phyloP scores from a whole-genome alignment of 1,140 invertebrate species.

The Heliconius congener region DNA sequence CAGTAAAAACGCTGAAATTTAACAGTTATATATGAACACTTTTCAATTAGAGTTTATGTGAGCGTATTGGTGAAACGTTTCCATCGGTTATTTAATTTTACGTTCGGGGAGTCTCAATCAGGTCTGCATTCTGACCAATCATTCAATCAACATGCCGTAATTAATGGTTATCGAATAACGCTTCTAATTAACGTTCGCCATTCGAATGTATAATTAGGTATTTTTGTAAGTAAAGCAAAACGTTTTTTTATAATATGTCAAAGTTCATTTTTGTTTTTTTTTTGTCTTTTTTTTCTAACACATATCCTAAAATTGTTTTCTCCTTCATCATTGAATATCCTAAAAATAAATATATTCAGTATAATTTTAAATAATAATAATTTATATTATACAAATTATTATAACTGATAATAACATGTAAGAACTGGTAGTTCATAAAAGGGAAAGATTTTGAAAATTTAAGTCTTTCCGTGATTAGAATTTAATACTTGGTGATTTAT shows the following conservation, averaged over 20 bases:
- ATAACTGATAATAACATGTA: too few relatives aligned
- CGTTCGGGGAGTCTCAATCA: constrained; percentile 31
- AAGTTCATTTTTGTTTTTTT: too few relatives aligned
- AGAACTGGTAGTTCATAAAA: neutral
- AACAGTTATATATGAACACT: neutral
- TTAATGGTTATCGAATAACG: constrained; percentile 31
- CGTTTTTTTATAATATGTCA: too few relatives aligned
- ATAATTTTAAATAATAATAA: neutral
- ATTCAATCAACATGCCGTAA: constrained; percentile 33
- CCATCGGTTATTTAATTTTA: constrained; percentile 33
- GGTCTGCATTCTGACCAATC: constrained; percentile 31
- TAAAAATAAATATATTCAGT: neutral
- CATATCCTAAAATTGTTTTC: too few relatives aligned
- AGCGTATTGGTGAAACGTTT: constrained; percentile 17
- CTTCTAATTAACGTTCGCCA: constrained; percentile 18
- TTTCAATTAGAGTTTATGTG: constrained; percentile 15
- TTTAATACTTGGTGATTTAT: constrained; percentile 1
- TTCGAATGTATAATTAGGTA: constrained; percentile 13
- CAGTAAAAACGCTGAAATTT: too few relatives aligned
- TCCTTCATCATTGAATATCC: too few relatives aligned
- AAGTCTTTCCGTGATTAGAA: constrained; percentile 1
- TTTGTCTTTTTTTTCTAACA: too few relatives aligned
- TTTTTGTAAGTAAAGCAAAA: neutral
- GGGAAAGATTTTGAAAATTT: neutral
- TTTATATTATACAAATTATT: too few relatives aligned